phyloP scores from a whole-genome alignment of 2,797 vertebrate genomes.

The Intellagama lesueurii region DNA sequence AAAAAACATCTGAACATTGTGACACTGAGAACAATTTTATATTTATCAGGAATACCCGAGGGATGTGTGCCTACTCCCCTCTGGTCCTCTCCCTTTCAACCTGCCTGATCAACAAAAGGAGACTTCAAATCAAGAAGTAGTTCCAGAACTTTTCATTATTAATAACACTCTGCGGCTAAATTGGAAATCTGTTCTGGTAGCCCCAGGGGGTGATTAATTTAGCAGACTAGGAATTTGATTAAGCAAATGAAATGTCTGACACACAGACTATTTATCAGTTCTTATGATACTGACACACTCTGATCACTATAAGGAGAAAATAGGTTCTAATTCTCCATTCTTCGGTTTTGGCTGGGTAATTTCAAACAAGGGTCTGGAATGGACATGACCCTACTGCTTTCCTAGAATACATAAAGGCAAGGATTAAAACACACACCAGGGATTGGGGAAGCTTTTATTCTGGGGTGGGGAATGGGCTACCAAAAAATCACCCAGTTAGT shows the following conservation, averaged over 20 bases:
- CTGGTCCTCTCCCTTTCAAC: slow-evolving; percentile 69
- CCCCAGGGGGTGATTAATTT: slow-evolving; percentile 83
- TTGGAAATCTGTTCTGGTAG: slow-evolving; percentile 80
- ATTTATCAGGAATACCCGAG: slow-evolving; percentile 52
- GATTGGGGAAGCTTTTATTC: no score
- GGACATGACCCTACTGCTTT: rapidly evolving
- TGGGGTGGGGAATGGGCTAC: no score
- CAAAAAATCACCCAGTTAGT: no score
- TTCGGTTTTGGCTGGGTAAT: slow-evolving; percentile 66
- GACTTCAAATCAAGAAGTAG: slow-evolving; percentile 68
- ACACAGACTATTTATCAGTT: slow-evolving; percentile 83
- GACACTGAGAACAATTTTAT: not conserved
- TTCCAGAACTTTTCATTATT: slow-evolving; percentile 81
- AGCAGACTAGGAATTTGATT: slow-evolving; percentile 81
- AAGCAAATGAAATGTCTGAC: slow-evolving; percentile 83
- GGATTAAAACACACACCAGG: not conserved
- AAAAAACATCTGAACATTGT: not conserved
- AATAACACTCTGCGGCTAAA: slow-evolving; percentile 81
- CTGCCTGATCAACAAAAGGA: slow-evolving; percentile 63
- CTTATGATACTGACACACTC: slow-evolving; percentile 80
- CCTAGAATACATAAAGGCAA: slow-evolving; percentile 23
- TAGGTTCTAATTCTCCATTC: slow-evolving; percentile 72
- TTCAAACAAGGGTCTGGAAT: not conserved
- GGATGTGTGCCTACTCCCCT: slow-evolving; percentile 37
- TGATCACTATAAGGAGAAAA: slow-evolving; percentile 77